Base-by-base conservation (phyloP, 2,888 invertebrate genomes). In the Nymphalis c-album region DNA sequence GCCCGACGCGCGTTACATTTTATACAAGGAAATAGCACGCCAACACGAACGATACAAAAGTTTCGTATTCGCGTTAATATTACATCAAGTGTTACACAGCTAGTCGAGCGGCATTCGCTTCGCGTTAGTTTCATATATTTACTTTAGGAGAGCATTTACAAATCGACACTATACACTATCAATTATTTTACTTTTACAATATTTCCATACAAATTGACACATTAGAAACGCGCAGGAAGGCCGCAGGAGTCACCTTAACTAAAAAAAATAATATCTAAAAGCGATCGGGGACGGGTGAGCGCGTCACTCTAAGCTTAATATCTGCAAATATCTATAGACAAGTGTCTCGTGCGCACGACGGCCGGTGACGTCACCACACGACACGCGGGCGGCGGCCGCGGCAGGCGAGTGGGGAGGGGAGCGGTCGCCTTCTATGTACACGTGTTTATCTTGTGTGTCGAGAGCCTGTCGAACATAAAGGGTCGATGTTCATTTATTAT, bases 371-470 rank as follows among this genome's bases (percentile, higher is more conserved):
- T n/a, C n/a, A n/a, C n/a, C n/a, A n/a, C n/a, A n/a, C n/a, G n/a
- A n/a, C n/a, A n/a, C n/a, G n/a, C n/a, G n/a, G n/a, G n/a, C n/a
- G n/a, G n/a, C n/a, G n/a, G n/a, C 61, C 57, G 59, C 35, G 53
- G 51, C 59, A 75, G 77, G 78, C 78, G 79, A 78, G 75, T 72
- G 71, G 31, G 7, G 71, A 63, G 69, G 71, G 69, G 69, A 73
- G 75, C 74, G 74, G 75, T 73, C 77, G 74, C 75, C 73, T 76
- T 78, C 80, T 86, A 85, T 87, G 77, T 86, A 87, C 88, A 87
- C 78, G 79, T 79, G 83, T 79, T 80, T 77, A 75, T 77, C 79
- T 82, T 73, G 75, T 71, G 74, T 73, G 68, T 67, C 68, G 76
- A 74, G 70, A 74, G 75, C 80, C 85, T 85, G 84, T 16, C 22